These are phyloP conservation scores for Drosophila quinaria DNA, from an alignment of 2,888 invertebrate species.

Conservation along the genomic window DNA sequence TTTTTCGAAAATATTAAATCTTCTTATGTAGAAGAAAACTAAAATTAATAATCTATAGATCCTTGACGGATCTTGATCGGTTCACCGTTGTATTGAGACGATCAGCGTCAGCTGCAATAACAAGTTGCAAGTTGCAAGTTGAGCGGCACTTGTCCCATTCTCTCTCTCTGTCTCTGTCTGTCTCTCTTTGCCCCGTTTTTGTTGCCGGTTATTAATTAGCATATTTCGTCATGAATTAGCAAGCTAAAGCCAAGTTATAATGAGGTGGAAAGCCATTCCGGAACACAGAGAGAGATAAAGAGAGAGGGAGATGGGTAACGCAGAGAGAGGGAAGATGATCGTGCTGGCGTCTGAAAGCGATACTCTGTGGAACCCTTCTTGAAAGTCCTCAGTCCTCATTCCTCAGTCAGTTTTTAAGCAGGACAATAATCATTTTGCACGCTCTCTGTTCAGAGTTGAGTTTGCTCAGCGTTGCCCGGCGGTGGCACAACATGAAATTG, in stretches of 20 bases:
- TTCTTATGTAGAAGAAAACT: not conserved
- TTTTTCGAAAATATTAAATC: no score
- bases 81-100: constrained; percentile 10
- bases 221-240: constrained; percentile 73
- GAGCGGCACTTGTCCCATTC: not conserved
- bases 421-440: constrained; percentile 74
- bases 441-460: constrained; percentile 40
- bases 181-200: constrained; percentile 1
- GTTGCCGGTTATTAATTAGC: constrained; percentile 66
- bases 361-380: constrained; percentile 20
- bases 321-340: not conserved
- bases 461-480: constrained; percentile 42
- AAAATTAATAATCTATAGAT: not conserved
- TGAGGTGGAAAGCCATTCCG: constrained; percentile 64
- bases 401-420: constrained; percentile 28
- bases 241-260: constrained; percentile 57
- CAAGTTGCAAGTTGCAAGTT: constrained; percentile 24
- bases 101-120: constrained; percentile 29
- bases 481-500: constrained; percentile 71
- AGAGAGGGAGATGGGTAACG: not conserved
- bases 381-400: constrained; percentile 5
- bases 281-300: constrained; percentile 2
- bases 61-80: constrained; percentile 16
- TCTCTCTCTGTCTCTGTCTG: not conserved
- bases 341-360: constrained; percentile 46